Conservation (phyloP, 2,888 invertebrate species). For the Lypha dubia region DNA sequence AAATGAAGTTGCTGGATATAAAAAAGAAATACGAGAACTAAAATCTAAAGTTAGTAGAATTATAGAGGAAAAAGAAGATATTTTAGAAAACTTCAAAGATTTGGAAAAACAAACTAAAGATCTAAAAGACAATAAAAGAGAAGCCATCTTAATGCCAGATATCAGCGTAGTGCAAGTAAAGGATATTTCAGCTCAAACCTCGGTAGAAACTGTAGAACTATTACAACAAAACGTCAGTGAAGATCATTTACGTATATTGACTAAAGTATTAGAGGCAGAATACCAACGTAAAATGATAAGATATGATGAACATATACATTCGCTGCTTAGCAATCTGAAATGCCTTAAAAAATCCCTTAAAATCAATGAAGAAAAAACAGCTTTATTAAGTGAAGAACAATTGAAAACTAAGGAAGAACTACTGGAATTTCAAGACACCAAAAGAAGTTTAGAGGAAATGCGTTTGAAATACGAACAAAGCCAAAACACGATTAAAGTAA, state of each 20-base stretch:
- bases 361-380: slow-evolving; percentile 72
- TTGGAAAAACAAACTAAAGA: slow-evolving; percentile 65
- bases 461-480: slow-evolving; percentile 74
- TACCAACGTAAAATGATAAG: slow-evolving; percentile 76
- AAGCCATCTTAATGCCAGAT: slow-evolving; percentile 69
- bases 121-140: slow-evolving; percentile 63
- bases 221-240: slow-evolving; percentile 45
- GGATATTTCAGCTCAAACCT: not conserved
- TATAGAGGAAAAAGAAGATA: slow-evolving; percentile 57
- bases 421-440: slow-evolving; percentile 75
- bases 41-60: slow-evolving; percentile 75
- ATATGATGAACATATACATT: slow-evolving; percentile 77
- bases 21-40: slow-evolving; percentile 72
- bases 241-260: slow-evolving; percentile 74
- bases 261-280: slow-evolving; percentile 77
- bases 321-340: slow-evolving; percentile 75
- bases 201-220: not conserved
- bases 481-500: slow-evolving; percentile 75
- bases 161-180: slow-evolving; percentile 17
- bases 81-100: slow-evolving; percentile 47
- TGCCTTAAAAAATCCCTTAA: slow-evolving; percentile 75
- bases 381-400: slow-evolving; percentile 69
- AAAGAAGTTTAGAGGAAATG: slow-evolving; percentile 70
- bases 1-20: slow-evolving; percentile 60
- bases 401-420: slow-evolving; percentile 64